Conservation (phyloP, 2,888 invertebrate genomes). For the Brachynemurus nebulosus region DNA sequence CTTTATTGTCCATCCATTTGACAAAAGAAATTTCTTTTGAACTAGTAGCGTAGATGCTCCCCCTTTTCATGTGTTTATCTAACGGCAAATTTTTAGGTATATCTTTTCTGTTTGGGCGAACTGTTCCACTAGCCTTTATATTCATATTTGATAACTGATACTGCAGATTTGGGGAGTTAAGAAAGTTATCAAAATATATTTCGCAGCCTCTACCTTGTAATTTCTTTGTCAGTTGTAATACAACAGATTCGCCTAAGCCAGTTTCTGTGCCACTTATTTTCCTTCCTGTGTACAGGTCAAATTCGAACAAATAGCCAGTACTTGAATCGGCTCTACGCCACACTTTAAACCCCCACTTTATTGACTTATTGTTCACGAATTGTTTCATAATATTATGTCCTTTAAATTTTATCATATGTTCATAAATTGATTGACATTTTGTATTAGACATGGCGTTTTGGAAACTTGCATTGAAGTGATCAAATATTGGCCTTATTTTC, state of each 20-base stretch:
- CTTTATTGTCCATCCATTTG: constrained; percentile 3
- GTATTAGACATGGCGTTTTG: background rate
- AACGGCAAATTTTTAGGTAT: background rate
- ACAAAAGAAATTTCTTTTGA: background rate
- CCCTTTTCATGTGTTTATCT: background rate
- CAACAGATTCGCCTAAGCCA: constrained; percentile 18
- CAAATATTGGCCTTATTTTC: background rate
- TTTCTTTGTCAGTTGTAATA: constrained; percentile 12
- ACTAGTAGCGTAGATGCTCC: background rate
- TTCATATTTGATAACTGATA: background rate
- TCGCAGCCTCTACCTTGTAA: background rate
- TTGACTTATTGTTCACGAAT: constrained; percentile 7
- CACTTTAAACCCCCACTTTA: constrained; percentile 12
- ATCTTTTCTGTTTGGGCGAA: background rate
- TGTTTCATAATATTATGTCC: constrained; percentile 14
- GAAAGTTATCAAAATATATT: no score
- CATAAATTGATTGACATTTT: background rate
- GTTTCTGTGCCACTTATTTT: constrained; percentile 15
- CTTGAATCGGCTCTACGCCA: constrained; percentile 13
- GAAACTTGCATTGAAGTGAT: background rate
- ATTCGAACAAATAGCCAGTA: constrained; percentile 17
- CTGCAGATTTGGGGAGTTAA: background rate
- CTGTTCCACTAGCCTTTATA: background rate
- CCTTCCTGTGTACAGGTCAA: constrained; percentile 18
- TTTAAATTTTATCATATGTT: constrained; percentile 18